phyloP scores from a whole-genome alignment of 2,797 vertebrate species.

The Falco rusticolus region DNA sequence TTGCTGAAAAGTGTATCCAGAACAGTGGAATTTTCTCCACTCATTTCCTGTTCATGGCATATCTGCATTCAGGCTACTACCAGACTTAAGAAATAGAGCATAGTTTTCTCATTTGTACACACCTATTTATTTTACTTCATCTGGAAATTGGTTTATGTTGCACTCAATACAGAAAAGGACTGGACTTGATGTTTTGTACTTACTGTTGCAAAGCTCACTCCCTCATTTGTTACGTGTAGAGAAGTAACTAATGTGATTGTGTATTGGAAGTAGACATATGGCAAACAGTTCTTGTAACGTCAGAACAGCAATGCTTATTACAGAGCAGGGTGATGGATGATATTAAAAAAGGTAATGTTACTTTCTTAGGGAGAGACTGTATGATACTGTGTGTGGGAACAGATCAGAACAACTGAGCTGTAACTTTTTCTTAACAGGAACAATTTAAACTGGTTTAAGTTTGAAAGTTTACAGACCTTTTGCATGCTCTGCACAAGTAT shows the following conservation, averaged over 20 bases:
- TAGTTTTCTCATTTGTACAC: neutral
- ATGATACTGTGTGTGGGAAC: neutral
- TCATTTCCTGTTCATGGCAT: neutral
- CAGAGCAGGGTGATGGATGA: constrained; percentile 29
- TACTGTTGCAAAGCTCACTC: neutral
- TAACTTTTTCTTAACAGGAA: neutral
- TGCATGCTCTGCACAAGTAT: neutral
- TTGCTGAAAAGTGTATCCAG: neutral
- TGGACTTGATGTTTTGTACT: neutral
- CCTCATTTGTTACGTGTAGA: neutral
- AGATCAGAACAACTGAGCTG: constrained; percentile 6
- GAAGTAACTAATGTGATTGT: neutral
- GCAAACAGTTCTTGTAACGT: neutral
- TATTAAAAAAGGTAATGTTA: neutral
- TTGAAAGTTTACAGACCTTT: constrained; percentile 26
- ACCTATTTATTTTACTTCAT: neutral
- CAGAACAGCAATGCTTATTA: constrained; percentile 30
- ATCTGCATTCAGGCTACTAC: neutral
- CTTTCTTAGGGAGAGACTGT: constrained; percentile 9
- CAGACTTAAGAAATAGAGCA: neutral
- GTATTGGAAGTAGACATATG: neutral
- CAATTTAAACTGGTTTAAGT: neutral
- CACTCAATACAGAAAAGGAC: neutral
- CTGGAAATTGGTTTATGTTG: neutral
- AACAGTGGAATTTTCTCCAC: neutral